A percentile compares a stretch with the other conserved stretches of the same genome.
Evolutionary conservation across 2,888 invertebrate genomes (phyloP).

Genomic region (Mythimna pallens): DNA sequence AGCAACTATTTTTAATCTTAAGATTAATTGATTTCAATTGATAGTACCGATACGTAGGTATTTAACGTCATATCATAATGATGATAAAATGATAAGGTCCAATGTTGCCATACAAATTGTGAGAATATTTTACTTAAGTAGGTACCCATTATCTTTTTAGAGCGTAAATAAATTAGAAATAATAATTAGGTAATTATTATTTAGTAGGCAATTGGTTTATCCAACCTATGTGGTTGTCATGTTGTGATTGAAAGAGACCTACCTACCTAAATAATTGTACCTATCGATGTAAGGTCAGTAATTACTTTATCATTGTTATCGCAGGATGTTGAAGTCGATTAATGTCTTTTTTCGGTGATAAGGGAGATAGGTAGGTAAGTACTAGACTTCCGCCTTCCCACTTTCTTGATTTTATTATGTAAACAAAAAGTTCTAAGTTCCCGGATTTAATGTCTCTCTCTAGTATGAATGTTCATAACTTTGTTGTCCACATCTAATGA

Average conservation of each 20-base stretch:
- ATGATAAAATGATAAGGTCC: conserved; percentile 21
- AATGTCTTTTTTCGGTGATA: no score
- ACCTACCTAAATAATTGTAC: no score
- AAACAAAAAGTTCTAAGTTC: no score
- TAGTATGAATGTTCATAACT: no score
- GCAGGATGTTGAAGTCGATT: neutral
- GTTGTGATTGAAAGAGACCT: neutral
- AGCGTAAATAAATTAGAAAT: no score
- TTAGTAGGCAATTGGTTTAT: neutral
- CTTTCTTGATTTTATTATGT: no score
- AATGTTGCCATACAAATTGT: neutral
- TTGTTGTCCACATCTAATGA: no score
- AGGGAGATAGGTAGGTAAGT: no score
- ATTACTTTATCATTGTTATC: neutral
- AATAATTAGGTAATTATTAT: no score
- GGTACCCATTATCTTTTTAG: neutral
- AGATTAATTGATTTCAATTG: conserved; percentile 13
- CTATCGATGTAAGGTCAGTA: neutral
- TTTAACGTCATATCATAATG: neutral
- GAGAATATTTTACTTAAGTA: neutral
- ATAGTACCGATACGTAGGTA: neutral
- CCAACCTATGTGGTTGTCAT: neutral
- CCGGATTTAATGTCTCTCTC: no score
- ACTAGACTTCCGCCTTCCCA: no score
- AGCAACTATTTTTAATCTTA: conserved; percentile 26